These are phyloP conservation scores for Pseudomyrmex sp. DNA, from an alignment of 1,140 invertebrate genomes.

Conservation along the genomic window DNA sequence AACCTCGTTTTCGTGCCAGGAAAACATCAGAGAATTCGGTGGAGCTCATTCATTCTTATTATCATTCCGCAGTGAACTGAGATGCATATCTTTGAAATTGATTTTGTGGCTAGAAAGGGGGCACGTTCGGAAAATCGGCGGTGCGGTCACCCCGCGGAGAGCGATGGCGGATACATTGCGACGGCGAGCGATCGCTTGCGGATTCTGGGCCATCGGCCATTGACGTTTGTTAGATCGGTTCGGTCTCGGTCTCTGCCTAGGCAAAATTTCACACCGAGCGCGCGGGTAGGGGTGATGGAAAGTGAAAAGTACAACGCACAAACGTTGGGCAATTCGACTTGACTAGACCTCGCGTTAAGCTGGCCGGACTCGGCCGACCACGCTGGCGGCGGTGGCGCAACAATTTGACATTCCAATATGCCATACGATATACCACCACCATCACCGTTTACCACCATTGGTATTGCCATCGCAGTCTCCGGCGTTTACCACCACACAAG, in stretches of 20 bases:
- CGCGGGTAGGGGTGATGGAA: constrained; percentile 74
- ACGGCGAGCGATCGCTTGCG: constrained; percentile 31
- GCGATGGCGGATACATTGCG: neutral
- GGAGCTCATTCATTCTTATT: neutral
- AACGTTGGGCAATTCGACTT: constrained; percentile 79
- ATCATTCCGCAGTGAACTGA: neutral
- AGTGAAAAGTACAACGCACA: constrained; percentile 79
- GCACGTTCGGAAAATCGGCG: constrained; percentile 13
- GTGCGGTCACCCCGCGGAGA: neutral
- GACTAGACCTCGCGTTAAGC: constrained; percentile 72
- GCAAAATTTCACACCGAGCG: constrained; percentile 72
- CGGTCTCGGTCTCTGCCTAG: constrained; percentile 28
- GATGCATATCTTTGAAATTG: neutral
- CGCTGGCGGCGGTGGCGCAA: constrained; percentile 78
- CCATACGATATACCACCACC: constrained; percentile 47
- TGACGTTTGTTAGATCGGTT: constrained; percentile 42
- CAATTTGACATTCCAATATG: constrained; percentile 83
- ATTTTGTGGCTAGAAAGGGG: neutral
- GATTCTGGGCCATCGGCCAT: constrained; percentile 74
- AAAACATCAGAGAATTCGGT: neutral
- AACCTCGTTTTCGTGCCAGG: neutral
- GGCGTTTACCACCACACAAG: too few species aligned
- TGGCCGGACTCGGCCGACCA: constrained; percentile 74
- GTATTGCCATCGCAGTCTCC: constrained; percentile 5
- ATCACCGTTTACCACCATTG: constrained; percentile 13